Evolutionary conservation across 1,140 invertebrate species (phyloP), one percentile per base, ranked within the genome.

Genomic region (Anastrepha ludens): DNA sequence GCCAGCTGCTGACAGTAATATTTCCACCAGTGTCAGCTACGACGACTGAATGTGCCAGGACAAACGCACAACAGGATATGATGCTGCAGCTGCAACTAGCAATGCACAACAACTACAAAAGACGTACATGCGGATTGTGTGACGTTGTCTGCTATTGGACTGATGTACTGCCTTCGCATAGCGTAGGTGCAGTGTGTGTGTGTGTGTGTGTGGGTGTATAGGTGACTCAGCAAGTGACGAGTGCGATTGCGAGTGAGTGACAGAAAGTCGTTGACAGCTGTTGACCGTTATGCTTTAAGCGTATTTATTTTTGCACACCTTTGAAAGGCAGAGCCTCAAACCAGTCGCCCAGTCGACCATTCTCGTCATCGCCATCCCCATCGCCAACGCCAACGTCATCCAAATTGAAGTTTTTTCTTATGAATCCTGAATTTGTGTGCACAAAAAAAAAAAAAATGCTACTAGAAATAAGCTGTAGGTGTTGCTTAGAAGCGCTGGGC

Each of bases 41-140:
- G 55, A 20, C 50, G 8, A 29, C 29, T 29, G 64, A 17, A 67
- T 47, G 50, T 17, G 47, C 7, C 47, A 81, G 17, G 17, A 81
- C 74, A 81, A 81, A 81, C 74, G 74, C 74, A 55, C n/a, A 81
- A 81, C 74, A 81, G 74, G 74, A 81, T 81, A 81, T 81, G 74
- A 81, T 50, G 74, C 74, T 81, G 74, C n/a, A 55, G 47, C 17
- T 62, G 17, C 47, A 55, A 81, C 74, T 55, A 81, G 39, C 20
- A 3, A 3, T 9, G 8, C 20, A 58, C 74, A 55, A 81, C 20
- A 81, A 55, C 47, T 20, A 58, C 15, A 81, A 74, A 74, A 74
- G 44, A 55, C 47, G 17, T 55, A 55, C 17, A 81, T 50, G 74
- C 20, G 50, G 44, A 81, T 81, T 81, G 74, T 8, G 74, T 81